phyloP scores from a whole-genome alignment of 2,113 vertebrate species.

The Willisornis vidua region DNA sequence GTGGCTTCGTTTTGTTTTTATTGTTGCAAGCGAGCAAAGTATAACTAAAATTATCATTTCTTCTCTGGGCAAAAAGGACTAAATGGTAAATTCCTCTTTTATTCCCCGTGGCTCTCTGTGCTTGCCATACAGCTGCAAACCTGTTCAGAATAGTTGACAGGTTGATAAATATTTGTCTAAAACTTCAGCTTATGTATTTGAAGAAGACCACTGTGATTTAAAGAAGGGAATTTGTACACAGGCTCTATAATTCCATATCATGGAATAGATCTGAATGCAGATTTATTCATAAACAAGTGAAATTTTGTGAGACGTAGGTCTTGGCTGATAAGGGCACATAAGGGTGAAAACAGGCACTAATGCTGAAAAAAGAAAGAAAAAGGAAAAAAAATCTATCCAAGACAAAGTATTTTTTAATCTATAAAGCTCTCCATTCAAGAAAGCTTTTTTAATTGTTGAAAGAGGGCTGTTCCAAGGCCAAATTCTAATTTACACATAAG shows the following conservation, averaged over 20 bases:
- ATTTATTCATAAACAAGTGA: conserved; percentile 17
- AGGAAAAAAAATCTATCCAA: neutral
- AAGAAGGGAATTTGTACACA: neutral
- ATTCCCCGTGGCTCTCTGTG: neutral
- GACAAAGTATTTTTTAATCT: neutral
- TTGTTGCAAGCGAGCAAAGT: conserved; percentile 77
- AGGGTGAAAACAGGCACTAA: neutral
- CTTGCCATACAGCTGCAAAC: neutral
- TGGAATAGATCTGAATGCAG: neutral
- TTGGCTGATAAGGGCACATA: neutral
- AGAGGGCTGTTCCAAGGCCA: conserved; percentile 66
- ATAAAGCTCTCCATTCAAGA: conserved; percentile 32
- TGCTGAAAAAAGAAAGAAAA: neutral
- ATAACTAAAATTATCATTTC: conserved; percentile 70
- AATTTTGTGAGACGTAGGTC: neutral
- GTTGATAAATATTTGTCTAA: conserved; percentile 12
- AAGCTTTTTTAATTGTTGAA: conserved; percentile 62
- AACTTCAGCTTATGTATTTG: neutral
- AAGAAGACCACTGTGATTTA: conserved; percentile 27
- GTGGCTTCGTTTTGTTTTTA: conserved; percentile 80
- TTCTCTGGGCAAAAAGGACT: conserved; percentile 55
- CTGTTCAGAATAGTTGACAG: neutral
- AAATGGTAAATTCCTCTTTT: conserved; percentile 53
- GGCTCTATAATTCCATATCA: neutral
- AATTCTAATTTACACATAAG: conserved; percentile 73